These are phyloP conservation scores for Phaenicophaeus curvirostris DNA, from an alignment of 2,797 vertebrate genomes.

Conservation along the genomic window DNA sequence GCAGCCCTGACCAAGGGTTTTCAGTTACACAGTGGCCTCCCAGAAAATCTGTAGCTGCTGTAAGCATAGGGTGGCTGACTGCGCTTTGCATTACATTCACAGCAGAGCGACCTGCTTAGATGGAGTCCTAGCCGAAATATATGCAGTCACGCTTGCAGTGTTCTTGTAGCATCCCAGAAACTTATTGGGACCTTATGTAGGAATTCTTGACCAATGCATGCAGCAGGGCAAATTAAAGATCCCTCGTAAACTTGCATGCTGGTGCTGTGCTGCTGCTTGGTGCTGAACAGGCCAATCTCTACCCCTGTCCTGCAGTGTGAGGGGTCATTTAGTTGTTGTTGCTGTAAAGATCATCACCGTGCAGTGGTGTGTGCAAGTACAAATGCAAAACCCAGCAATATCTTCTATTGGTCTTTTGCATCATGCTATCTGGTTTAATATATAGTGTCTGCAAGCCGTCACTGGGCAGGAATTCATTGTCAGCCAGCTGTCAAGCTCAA, in stretches of 20 bases:
- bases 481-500: neutral
- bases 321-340: neutral
- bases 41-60: rapidly evolving
- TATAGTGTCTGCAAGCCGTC: neutral
- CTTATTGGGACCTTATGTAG: rapidly evolving
- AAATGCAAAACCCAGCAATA: neutral
- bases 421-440: neutral
- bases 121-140: rapidly evolving
- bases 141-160: rapidly evolving
- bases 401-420: neutral
- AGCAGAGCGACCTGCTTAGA: neutral
- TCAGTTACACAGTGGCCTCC: rapidly evolving
- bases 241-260: neutral
- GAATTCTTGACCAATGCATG: rapidly evolving
- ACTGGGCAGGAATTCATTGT: neutral
- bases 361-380: neutral
- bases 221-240: rapidly evolving
- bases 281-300: rapidly evolving
- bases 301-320: rapidly evolving
- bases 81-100: neutral
- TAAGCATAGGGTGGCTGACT: neutral
- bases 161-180: neutral
- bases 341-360: neutral
- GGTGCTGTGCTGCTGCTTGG: neutral
- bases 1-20: neutral